A percentile compares a stretch with the other conserved stretches of the same genome.
These are phyloP conservation scores for Andrena hattorfiana DNA, from an alignment of 2,888 invertebrate species.

Conservation along the genomic window DNA sequence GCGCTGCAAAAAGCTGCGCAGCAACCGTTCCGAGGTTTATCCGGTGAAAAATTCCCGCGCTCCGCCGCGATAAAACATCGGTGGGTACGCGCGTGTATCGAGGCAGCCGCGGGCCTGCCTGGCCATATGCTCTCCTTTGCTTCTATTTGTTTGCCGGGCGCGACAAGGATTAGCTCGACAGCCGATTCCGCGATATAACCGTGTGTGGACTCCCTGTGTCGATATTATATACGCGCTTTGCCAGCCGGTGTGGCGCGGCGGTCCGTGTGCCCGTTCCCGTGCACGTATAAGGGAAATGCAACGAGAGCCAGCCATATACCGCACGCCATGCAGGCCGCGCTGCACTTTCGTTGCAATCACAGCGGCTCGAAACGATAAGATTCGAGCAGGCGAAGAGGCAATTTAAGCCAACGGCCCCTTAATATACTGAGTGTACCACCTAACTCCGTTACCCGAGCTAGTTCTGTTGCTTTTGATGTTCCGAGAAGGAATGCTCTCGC, in stretches of 20 bases:
- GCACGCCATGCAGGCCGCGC: conserved; percentile 31
- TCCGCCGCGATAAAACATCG: conserved; percentile 46
- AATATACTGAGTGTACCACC: conserved; percentile 60
- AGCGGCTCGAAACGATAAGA: conserved; percentile 68
- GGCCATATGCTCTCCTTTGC: conserved; percentile 32
- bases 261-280: background rate
- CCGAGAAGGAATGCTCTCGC: background rate
- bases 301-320: conserved; percentile 15
- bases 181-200: conserved; percentile 55
- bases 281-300: conserved; percentile 5
- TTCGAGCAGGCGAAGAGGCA: conserved; percentile 64
- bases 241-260: background rate
- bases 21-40: conserved; percentile 61
- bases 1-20: conserved; percentile 44
- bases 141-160: conserved; percentile 64
- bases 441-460: conserved; percentile 40
- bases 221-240: conserved; percentile 34
- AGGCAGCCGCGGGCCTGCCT: conserved; percentile 14
- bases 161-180: conserved; percentile 63
- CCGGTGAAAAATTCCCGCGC: conserved; percentile 64
- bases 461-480: conserved; percentile 40
- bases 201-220: conserved; percentile 41
- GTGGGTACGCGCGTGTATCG: conserved; percentile 39
- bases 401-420: conserved; percentile 64
- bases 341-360: conserved; percentile 63